phyloP scores from a whole-genome alignment of 2,888 invertebrate genomes.

The Protonemura montana region DNA sequence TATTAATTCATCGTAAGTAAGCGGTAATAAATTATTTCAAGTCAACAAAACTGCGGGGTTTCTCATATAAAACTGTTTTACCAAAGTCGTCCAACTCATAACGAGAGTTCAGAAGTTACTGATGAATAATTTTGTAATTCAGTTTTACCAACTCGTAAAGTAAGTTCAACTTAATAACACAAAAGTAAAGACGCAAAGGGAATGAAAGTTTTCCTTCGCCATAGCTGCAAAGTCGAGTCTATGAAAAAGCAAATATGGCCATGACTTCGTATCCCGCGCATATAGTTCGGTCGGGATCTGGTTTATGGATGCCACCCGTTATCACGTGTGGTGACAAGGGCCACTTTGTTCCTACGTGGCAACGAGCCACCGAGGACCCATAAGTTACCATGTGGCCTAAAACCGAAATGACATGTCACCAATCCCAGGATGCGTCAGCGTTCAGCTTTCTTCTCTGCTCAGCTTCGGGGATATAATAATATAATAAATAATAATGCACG shows the following conservation, averaged over 20 bases:
- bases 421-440: conserved; percentile 10
- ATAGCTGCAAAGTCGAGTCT: conserved; percentile 8
- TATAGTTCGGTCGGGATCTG: background rate
- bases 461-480: background rate
- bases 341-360: background rate
- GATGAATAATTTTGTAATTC: conserved; percentile 31
- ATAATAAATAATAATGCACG: background rate
- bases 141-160: conserved; percentile 26
- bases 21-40: background rate
- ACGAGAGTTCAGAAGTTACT: conserved; percentile 31
- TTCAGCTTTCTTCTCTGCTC: background rate
- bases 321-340: background rate
- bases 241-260: conserved; percentile 34
- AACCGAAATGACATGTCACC: conserved; percentile 27
- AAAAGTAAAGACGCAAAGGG: conserved; percentile 17
- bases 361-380: conserved; percentile 28
- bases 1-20: conserved; percentile 16
- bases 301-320: conserved; percentile 13
- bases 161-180: conserved; percentile 17
- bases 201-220: conserved; percentile 15
- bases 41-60: conserved; percentile 10
- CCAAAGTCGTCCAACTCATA: conserved; percentile 10
- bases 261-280: background rate
- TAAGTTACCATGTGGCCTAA: conserved; percentile 17
- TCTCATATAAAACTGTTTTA: conserved; percentile 28